phyloP scores from a whole-genome alignment of 1,140 invertebrate genomes.

The Drosophila quadrilineata region DNA sequence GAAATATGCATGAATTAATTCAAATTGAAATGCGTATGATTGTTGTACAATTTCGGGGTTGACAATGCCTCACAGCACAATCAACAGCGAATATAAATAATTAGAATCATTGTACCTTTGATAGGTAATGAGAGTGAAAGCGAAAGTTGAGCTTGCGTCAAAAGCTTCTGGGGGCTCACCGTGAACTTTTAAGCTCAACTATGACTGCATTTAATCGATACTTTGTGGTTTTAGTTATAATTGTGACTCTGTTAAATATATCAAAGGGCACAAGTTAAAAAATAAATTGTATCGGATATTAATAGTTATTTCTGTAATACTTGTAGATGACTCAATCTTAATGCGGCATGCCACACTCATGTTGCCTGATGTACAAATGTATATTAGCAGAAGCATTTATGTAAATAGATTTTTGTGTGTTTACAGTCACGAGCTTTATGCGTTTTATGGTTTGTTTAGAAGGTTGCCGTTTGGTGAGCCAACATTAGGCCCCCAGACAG shows the following conservation, averaged over 20 bases:
- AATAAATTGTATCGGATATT: no score
- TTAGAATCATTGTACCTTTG: background rate
- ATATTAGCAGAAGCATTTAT: no score
- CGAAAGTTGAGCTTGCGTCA: slow-evolving; percentile 17
- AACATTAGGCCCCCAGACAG: slow-evolving; percentile 26
- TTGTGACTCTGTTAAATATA: no score
- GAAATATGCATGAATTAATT: background rate
- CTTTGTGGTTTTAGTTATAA: no score
- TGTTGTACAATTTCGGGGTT: no score
- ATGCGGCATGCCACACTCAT: background rate
- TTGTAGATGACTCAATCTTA: slow-evolving; percentile 19
- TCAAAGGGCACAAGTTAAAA: no score
- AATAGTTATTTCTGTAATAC: no score
- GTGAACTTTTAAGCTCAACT: background rate
- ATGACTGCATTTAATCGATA: background rate
- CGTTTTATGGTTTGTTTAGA: slow-evolving; percentile 55
- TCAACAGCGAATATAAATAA: background rate
- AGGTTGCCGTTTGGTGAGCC: slow-evolving; percentile 50
- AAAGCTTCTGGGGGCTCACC: background rate
- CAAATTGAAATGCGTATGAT: no score
- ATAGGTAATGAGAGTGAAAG: slow-evolving; percentile 18
- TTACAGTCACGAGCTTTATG: slow-evolving; percentile 39
- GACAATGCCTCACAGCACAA: background rate
- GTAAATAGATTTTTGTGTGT: no score
- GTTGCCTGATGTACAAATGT: background rate